phyloP scores from a whole-genome alignment of 2,797 vertebrate species.

The Loris lydekkerianus region DNA sequence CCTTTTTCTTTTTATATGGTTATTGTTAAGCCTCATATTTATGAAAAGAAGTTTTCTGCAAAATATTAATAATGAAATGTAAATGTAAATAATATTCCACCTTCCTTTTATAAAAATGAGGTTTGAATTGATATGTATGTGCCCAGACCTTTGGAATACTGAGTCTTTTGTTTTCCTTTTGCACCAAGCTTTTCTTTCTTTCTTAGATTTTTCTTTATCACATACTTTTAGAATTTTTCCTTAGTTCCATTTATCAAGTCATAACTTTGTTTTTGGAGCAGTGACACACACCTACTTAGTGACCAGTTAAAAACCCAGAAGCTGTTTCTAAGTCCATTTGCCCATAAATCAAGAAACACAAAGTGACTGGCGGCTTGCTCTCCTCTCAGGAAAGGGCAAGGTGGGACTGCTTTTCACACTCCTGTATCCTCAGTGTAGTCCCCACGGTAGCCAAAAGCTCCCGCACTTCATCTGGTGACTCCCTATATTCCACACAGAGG shows the following conservation, averaged over 20 bases:
- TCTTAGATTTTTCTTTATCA: neutral
- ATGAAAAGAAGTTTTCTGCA: neutral
- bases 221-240: neutral
- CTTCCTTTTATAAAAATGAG: neutral
- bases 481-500: neutral
- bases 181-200: neutral
- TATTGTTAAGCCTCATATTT: neutral
- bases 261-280: neutral
- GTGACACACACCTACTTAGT: constrained; percentile 30
- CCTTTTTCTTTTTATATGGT: neutral
- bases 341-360: constrained; percentile 12
- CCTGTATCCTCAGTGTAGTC: rapidly evolving
- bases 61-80: neutral
- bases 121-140: neutral
- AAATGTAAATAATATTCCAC: neutral
- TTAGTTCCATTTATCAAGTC: neutral
- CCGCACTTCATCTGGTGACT: neutral
- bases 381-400: neutral
- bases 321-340: constrained; percentile 30
- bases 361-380: neutral
- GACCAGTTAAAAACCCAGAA: neutral
- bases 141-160: neutral
- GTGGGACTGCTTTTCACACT: neutral
- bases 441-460: neutral
- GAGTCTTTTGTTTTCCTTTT: neutral